Percentiles rank a stretch among this genome's conserved stretches.
Conservation (phyloP, 2,888 invertebrate genomes). For the Eustalomyia histrio region DNA sequence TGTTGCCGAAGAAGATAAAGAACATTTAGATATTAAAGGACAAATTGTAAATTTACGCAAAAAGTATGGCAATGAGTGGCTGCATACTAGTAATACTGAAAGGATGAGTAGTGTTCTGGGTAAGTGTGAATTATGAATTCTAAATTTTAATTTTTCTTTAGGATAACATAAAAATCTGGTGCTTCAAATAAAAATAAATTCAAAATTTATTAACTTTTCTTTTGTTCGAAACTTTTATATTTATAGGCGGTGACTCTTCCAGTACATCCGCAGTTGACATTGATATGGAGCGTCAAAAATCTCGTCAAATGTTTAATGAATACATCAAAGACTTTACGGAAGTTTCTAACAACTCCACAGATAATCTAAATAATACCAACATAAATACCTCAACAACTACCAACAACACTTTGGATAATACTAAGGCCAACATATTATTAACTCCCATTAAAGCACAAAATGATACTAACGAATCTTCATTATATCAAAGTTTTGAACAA, state of each 20-base stretch:
- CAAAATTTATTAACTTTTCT: neutral
- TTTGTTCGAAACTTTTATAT: slow-evolving; percentile 10
- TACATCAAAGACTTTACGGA: slow-evolving; percentile 60
- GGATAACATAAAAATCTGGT: too few species aligned
- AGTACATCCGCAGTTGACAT: slow-evolving; percentile 43
- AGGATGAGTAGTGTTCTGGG: slow-evolving; percentile 82
- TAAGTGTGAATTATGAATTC: neutral
- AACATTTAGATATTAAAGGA: slow-evolving; percentile 82
- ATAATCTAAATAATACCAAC: slow-evolving; percentile 7
- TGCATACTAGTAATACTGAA: slow-evolving; percentile 81
- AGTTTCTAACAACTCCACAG: slow-evolving; percentile 1
- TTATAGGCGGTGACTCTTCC: slow-evolving; percentile 56
- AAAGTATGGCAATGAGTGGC: slow-evolving; percentile 83
- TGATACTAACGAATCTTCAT: slow-evolving; percentile 61
- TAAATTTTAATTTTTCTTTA: too few species aligned
- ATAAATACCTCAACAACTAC: slow-evolving; percentile 71
- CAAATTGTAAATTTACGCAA: slow-evolving; percentile 82
- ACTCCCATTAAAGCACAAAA: slow-evolving; percentile 67
- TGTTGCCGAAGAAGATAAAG: slow-evolving; percentile 67
- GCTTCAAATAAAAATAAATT: neutral
- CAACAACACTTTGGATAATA: slow-evolving; percentile 58
- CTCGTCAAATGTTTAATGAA: slow-evolving; percentile 73
- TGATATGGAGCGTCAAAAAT: slow-evolving; percentile 65
- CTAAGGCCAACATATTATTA: slow-evolving; percentile 31
- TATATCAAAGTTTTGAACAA: slow-evolving; percentile 69